These are phyloP conservation scores for Ichneumoninae sp. DNA, from an alignment of 2,888 invertebrate species.

Conservation along the genomic window DNA sequence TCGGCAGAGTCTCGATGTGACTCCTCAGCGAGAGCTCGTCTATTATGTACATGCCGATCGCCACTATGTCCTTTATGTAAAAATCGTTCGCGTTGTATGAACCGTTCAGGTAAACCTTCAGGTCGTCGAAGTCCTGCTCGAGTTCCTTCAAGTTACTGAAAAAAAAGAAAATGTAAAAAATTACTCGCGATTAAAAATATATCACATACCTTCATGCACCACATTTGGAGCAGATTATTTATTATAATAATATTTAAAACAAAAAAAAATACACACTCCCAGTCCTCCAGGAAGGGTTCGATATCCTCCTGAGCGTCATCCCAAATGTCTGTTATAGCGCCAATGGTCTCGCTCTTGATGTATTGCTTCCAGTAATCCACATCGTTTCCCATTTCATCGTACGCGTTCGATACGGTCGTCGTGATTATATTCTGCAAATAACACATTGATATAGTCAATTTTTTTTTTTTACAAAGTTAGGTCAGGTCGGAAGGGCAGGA, in stretches of 20 bases:
- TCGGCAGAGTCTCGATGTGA: constrained; percentile 92
- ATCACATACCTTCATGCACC: neutral
- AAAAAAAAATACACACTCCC: constrained; percentile 84
- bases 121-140: constrained; percentile 89
- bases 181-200: neutral
- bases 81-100: constrained; percentile 94
- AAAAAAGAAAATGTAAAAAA: constrained; percentile 14
- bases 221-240: neutral
- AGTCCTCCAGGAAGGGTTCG: constrained; percentile 89
- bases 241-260: neutral
- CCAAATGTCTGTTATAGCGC: constrained; percentile 90
- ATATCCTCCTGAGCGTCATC: constrained; percentile 90
- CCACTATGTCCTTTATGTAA: constrained; percentile 91
- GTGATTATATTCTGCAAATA: constrained; percentile 83
- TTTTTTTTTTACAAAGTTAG: neutral
- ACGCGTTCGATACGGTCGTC: constrained; percentile 83
- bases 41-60: constrained; percentile 88
- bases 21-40: constrained; percentile 92
- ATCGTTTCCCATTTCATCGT: constrained; percentile 84
- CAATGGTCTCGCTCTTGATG: constrained; percentile 89
- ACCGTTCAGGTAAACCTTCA: constrained; percentile 89
- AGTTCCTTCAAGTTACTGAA: constrained; percentile 88
- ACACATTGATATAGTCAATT: neutral
- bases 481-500: neutral
- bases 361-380: constrained; percentile 88